These are phyloP conservation scores for Leucophenga varia DNA, from an alignment of 1,140 invertebrate genomes.

Conservation along the genomic window DNA sequence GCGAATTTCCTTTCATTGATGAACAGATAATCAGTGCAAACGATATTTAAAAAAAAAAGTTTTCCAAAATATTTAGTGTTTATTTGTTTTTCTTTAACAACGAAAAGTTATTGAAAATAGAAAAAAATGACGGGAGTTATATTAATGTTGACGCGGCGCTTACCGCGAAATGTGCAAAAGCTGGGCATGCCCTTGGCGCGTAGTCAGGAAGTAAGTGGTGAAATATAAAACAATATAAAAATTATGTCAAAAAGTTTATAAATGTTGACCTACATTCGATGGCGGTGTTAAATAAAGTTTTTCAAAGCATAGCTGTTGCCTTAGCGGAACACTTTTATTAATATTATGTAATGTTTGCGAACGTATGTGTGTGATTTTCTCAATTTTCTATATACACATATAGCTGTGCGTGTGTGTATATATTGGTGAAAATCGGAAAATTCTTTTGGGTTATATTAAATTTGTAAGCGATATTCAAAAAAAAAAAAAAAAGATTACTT, in stretches of 20 bases:
- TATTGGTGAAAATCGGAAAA: no score
- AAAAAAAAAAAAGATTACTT: conserved; percentile 2
- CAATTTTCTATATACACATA: conserved; percentile 11
- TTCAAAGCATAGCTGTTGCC: neutral
- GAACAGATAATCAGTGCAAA: no score
- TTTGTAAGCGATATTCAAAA: conserved; percentile 18
- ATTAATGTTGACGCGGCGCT: conserved; percentile 41
- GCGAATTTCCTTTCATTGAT: no score
- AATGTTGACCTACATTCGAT: neutral
- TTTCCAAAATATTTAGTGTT: no score
- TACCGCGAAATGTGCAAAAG: conserved; percentile 39
- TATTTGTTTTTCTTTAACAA: no score
- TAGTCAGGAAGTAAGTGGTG: conserved; percentile 44
- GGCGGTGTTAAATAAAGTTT: conserved; percentile 1
- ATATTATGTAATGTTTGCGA: conserved; percentile 14
- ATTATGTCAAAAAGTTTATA: neutral
- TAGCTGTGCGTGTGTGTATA: neutral
- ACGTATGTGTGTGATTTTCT: conserved; percentile 10
- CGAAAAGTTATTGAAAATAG: no score
- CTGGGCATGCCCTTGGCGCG: conserved; percentile 33
- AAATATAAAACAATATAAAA: neutral
- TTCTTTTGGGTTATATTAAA: conserved; percentile 6
- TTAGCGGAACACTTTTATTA: neutral
- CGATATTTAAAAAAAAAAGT: no score
- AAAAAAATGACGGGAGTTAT: conserved; percentile 47